These are phyloP conservation scores for Acipenser ruthenus DNA, from an alignment of 2,797 vertebrate species.

Conservation along the genomic window DNA sequence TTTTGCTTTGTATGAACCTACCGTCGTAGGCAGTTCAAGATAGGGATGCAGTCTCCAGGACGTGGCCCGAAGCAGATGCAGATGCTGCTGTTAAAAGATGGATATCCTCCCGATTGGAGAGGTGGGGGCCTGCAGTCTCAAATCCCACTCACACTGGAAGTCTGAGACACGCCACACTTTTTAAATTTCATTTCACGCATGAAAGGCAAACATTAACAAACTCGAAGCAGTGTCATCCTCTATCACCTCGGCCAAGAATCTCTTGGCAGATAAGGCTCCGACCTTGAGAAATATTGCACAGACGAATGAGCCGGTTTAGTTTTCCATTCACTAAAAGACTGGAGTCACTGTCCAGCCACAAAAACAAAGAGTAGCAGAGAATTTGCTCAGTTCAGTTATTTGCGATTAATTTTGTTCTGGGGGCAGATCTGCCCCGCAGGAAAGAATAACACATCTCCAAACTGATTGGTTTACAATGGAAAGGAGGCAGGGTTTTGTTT, in stretches of 20 bases:
- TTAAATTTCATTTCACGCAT: constrained; percentile 66
- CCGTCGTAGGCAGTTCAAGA: no score
- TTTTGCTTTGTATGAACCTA: no score
- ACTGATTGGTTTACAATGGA: no score
- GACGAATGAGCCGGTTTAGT: constrained; percentile 43
- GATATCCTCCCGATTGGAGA: background rate
- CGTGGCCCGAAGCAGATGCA: no score
- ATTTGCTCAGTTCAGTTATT: no score
- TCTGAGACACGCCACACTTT: constrained; percentile 33
- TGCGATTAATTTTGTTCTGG: no score
- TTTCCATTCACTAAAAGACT: constrained; percentile 30
- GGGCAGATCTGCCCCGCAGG: no score
- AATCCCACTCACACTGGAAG: constrained; percentile 36
- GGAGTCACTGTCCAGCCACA: constrained; percentile 30
- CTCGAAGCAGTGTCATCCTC: constrained; percentile 45
- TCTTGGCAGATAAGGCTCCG: constrained; percentile 39
- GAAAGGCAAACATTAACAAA: constrained; percentile 59
- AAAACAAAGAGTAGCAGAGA: no score
- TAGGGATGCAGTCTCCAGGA: no score
- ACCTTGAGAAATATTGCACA: constrained; percentile 56
- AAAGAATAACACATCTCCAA: no score
- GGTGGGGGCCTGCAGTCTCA: constrained; percentile 33
- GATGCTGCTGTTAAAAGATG: background rate
- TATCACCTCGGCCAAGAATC: constrained; percentile 56
- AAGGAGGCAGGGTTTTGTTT: no score